Conservation (phyloP, 1,140 invertebrate species). For the Phocides pigmalion region DNA sequence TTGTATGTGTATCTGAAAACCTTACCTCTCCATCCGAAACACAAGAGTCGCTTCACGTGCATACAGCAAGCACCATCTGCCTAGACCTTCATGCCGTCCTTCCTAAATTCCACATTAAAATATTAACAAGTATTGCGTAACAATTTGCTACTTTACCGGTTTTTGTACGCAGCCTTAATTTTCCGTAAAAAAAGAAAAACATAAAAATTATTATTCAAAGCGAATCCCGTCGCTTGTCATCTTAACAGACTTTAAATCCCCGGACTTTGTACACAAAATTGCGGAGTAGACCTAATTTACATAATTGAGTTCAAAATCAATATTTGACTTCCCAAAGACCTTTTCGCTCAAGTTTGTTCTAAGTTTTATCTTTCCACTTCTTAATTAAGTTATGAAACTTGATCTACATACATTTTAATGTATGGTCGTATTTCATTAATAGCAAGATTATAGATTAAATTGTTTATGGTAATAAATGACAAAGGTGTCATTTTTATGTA, state of each 20-base stretch:
- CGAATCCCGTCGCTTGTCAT: slow-evolving; percentile 36
- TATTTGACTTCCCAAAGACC: slow-evolving; percentile 32
- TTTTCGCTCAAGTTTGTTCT: slow-evolving; percentile 21
- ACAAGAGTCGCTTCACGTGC: too few relatives aligned
- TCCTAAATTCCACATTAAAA: too few relatives aligned
- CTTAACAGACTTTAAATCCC: slow-evolving; percentile 38
- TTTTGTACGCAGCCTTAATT: slow-evolving; percentile 2
- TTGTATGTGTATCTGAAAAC: too few relatives aligned
- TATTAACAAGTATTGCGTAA: too few relatives aligned
- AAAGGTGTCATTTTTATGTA: too few relatives aligned
- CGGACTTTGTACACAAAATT: slow-evolving; percentile 33
- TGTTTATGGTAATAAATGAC: too few relatives aligned
- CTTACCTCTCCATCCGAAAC: too few relatives aligned
- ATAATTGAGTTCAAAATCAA: slow-evolving; percentile 38
- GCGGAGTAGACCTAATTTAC: slow-evolving; percentile 30
- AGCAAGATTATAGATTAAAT: too few relatives aligned
- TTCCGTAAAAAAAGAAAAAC: slow-evolving; percentile 12
- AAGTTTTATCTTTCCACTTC: slow-evolving; percentile 13
- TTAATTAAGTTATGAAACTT: slow-evolving; percentile 15
- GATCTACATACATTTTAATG: background rate
- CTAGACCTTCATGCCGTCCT: too few relatives aligned
- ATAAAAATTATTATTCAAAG: slow-evolving; percentile 34
- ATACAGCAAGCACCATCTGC: too few relatives aligned
- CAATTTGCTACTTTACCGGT: too few relatives aligned
- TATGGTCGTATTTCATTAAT: too few relatives aligned